phyloP scores from a whole-genome alignment of 92 coral and sea anemone species.

The Epizoanthus illoricatus region DNA sequence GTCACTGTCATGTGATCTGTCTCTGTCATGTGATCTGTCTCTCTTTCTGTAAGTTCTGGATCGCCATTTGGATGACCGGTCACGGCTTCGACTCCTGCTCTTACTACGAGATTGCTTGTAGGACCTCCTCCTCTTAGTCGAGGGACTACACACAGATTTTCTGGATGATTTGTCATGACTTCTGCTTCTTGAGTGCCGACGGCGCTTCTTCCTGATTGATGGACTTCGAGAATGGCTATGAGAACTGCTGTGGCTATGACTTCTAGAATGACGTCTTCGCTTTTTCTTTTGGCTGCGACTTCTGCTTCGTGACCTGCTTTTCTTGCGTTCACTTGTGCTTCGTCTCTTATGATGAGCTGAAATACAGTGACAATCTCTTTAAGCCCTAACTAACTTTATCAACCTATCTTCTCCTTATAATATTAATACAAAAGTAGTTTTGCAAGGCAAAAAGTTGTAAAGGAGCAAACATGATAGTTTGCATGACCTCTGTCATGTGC shows the following conservation, averaged over 20 bases:
- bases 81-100: slow-evolving; percentile 19
- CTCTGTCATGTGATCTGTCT: slow-evolving; percentile 24
- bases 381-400: too few relatives aligned
- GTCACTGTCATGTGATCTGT: background rate
- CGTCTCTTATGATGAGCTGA: slow-evolving; percentile 1
- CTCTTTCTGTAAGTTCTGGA: slow-evolving; percentile 6
- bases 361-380: too few relatives aligned
- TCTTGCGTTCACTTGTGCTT: slow-evolving; percentile 1
- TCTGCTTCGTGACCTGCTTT: slow-evolving; percentile 34
- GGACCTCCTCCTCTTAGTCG: background rate
- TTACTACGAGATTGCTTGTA: slow-evolving; percentile 4
- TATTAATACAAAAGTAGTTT: too few relatives aligned
- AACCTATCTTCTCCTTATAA: too few relatives aligned
- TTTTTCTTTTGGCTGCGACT: slow-evolving; percentile 22
- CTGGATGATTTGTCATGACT: slow-evolving; percentile 21
- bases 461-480: too few relatives aligned
- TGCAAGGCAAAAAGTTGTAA: too few relatives aligned
- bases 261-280: slow-evolving; percentile 14
- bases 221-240: slow-evolving; percentile 6
- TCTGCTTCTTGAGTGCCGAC: slow-evolving; percentile 25
- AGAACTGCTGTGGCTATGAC: slow-evolving; percentile 18
- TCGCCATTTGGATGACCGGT: background rate
- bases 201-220: background rate
- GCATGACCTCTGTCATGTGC: too few relatives aligned
- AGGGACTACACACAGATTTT: background rate